A percentile compares a stretch with the other conserved stretches of the same genome.
phyloP scores from a whole-genome alignment of 2,888 invertebrate species.

The Ecliptopera silaceata region DNA sequence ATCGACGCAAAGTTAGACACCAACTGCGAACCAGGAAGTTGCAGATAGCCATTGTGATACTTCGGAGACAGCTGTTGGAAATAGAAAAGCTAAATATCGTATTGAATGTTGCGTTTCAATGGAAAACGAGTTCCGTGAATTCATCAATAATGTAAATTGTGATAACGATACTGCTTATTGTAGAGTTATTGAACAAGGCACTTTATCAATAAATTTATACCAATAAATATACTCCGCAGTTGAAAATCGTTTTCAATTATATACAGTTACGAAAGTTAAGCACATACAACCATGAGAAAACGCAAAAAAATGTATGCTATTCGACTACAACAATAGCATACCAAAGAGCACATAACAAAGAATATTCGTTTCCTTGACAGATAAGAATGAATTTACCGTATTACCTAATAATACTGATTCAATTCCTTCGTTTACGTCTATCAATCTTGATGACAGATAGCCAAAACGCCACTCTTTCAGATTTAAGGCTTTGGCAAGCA shows the following conservation, averaged over 20 bases:
- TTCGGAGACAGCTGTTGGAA: constrained; percentile 27
- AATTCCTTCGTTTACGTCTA: constrained; percentile 25
- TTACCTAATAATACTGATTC: constrained; percentile 34
- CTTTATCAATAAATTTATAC: background rate
- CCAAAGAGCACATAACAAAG: constrained; percentile 4
- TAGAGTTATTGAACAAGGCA: background rate
- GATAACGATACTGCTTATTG: background rate
- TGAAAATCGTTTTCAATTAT: background rate
- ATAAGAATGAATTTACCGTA: constrained; percentile 13
- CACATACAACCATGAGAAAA: constrained; percentile 9
- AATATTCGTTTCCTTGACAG: constrained; percentile 12
- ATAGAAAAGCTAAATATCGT: constrained; percentile 27
- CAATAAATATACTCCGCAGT: background rate
- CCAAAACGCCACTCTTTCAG: constrained; percentile 24
- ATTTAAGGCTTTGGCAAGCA: constrained; percentile 27
- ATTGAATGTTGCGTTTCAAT: constrained; percentile 14
- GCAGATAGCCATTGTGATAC: constrained; percentile 26
- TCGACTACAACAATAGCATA: constrained; percentile 11
- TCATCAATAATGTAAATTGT: background rate
- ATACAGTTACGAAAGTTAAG: background rate
- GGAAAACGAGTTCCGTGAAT: background rate
- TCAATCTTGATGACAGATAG: constrained; percentile 34
- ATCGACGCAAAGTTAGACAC: constrained; percentile 27
- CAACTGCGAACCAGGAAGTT: constrained; percentile 27
- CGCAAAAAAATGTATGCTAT: background rate